phyloP scores from a whole-genome alignment of 2,797 vertebrate genomes.

The Hypotaenidia okinawae region DNA sequence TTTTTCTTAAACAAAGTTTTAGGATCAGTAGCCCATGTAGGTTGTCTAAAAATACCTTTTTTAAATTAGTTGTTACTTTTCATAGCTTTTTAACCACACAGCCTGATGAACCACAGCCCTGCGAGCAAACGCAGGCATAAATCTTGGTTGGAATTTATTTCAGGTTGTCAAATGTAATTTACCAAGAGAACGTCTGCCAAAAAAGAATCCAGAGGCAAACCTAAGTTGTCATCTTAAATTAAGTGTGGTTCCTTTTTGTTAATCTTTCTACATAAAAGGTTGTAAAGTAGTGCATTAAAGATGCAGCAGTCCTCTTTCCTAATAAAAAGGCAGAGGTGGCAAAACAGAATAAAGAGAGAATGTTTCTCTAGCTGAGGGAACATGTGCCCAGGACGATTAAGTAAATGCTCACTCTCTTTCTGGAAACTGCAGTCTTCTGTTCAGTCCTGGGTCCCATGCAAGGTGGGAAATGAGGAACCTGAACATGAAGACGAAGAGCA shows the following conservation, averaged over 20 bases:
- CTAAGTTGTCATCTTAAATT: conserved; percentile 73
- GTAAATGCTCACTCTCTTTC: background rate
- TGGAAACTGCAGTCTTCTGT: background rate
- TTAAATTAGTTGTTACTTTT: conserved; percentile 59
- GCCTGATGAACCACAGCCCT: conserved; percentile 31
- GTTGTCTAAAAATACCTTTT: conserved; percentile 35
- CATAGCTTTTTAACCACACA: conserved; percentile 33
- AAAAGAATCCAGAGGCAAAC: conserved; percentile 68
- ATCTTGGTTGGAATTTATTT: conserved; percentile 73
- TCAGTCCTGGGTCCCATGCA: background rate
- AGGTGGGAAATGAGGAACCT: background rate
- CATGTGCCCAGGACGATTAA: background rate
- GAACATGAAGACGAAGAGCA: background rate
- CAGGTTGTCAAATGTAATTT: conserved; percentile 74
- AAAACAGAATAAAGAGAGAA: background rate
- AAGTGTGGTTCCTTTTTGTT: conserved; percentile 68
- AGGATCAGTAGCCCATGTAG: background rate
- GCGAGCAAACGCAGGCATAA: conserved; percentile 58
- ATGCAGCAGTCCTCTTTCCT: background rate
- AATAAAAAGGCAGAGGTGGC: background rate
- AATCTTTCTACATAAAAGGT: conserved; percentile 64
- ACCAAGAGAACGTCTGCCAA: conserved; percentile 66
- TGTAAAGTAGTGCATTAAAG: conserved; percentile 58
- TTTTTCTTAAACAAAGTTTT: background rate
- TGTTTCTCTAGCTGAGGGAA: background rate